Percentiles rank a stretch among this genome's conserved stretches.
Conservation (phyloP, 2,113 vertebrate genomes). For the Theristicus caerulescens region DNA sequence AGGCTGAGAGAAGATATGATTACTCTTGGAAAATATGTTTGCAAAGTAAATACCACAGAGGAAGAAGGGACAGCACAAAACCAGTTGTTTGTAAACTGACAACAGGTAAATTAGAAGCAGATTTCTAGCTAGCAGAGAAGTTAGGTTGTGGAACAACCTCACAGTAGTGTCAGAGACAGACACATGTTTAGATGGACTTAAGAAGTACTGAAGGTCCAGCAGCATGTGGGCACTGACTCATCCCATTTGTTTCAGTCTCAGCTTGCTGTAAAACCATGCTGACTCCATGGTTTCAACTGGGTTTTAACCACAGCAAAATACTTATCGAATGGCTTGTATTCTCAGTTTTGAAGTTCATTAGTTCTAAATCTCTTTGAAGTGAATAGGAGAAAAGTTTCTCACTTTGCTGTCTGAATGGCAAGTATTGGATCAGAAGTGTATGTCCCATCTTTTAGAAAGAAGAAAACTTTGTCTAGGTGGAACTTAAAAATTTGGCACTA, state of each 20-base stretch:
- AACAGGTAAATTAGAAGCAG: background rate
- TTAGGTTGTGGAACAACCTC: background rate
- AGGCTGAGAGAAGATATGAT: background rate
- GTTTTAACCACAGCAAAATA: background rate
- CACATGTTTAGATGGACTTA: accelerated
- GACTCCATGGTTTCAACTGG: background rate
- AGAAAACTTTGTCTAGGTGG: background rate
- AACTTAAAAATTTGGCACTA: background rate
- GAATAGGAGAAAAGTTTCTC: background rate
- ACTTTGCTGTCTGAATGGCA: background rate
- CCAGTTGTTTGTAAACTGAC: background rate
- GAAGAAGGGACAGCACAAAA: background rate
- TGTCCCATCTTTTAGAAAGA: background rate
- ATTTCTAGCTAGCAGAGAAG: background rate
- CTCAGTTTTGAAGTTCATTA: background rate
- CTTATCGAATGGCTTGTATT: background rate
- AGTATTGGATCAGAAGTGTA: background rate
- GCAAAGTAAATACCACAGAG: background rate
- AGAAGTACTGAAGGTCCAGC: background rate
- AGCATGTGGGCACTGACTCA: background rate
- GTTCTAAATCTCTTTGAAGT: constrained; percentile 1
- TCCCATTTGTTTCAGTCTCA: background rate
- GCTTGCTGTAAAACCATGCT: background rate
- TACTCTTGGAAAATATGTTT: background rate
- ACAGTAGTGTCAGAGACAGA: background rate